Percentiles rank a stretch among this genome's conserved stretches.
Evolutionary conservation across 1,140 invertebrate species (phyloP).

Genomic region (Anoplolepis gracilipes): DNA sequence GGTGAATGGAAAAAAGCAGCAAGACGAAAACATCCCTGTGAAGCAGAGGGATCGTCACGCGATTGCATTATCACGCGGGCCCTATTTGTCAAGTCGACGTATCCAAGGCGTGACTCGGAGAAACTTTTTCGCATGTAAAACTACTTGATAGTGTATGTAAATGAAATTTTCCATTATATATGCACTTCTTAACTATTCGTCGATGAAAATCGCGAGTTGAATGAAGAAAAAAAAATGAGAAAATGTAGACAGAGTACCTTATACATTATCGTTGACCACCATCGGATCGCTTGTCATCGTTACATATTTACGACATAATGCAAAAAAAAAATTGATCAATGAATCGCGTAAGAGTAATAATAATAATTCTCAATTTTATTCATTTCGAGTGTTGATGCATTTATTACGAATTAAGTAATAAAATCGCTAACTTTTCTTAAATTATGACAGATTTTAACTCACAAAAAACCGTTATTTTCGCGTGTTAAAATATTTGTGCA

Average conservation of each 20-base stretch:
- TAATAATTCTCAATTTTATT: background rate
- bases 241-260: slow-evolving; percentile 2
- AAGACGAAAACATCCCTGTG: slow-evolving; percentile 63
- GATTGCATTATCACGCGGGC: slow-evolving; percentile 68
- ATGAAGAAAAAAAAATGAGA: background rate
- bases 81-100: slow-evolving; percentile 69
- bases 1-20: slow-evolving; percentile 31
- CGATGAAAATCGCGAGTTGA: slow-evolving; percentile 24
- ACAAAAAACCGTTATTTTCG: background rate
- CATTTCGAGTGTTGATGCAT: background rate
- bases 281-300: slow-evolving; percentile 35
- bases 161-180: slow-evolving; percentile 54
- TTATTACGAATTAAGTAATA: background rate
- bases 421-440: background rate
- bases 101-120: slow-evolving; percentile 62
- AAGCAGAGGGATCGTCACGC: slow-evolving; percentile 58
- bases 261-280: slow-evolving; percentile 11
- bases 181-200: slow-evolving; percentile 35
- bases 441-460: background rate
- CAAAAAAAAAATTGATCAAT: background rate
- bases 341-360: background rate
- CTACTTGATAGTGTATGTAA: slow-evolving; percentile 44
- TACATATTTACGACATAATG: background rate
- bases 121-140: slow-evolving; percentile 59
- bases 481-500: background rate